Evolutionary conservation across 2,113 vertebrate species (phyloP).

Genomic region (Larimichthys polyactis): DNA sequence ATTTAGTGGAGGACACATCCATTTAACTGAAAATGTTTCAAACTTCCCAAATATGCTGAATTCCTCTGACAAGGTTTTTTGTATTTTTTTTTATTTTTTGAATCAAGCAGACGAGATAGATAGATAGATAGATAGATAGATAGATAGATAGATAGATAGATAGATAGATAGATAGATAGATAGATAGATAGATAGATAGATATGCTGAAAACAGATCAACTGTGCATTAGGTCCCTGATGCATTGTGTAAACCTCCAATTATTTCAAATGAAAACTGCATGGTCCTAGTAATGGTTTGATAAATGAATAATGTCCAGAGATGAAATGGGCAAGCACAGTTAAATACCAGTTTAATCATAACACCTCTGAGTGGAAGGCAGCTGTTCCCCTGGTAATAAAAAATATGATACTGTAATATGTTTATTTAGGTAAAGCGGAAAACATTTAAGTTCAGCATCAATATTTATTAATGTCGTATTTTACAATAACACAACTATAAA

Average conservation of each 20-base stretch:
- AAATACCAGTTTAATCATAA: conserved; percentile 53
- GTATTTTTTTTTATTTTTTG: too few species aligned
- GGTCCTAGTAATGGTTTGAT: conserved; percentile 32
- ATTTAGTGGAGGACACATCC: not conserved
- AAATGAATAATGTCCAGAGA: conserved; percentile 50
- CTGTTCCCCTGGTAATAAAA: conserved; percentile 29
- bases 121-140: not conserved
- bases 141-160: not conserved
- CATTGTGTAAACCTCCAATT: conserved; percentile 23
- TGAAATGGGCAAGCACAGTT: conserved; percentile 32
- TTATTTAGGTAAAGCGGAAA: conserved; percentile 26
- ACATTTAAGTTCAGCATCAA: conserved; percentile 43
- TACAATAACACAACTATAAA: conserved; percentile 32
- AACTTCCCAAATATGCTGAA: not conserved
- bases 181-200: not conserved
- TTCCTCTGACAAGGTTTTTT: too few species aligned
- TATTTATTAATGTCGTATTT: conserved; percentile 40
- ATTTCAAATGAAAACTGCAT: conserved; percentile 22
- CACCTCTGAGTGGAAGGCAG: conserved; percentile 12
- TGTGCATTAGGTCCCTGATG: conserved; percentile 7
- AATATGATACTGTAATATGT: not conserved
- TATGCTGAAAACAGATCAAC: not conserved
- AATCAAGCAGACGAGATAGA: not conserved
- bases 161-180: not conserved
- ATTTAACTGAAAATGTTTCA: not conserved